These are phyloP conservation scores for Scaptomyza parva DNA, from an alignment of 2,888 invertebrate genomes.

Conservation along the genomic window DNA sequence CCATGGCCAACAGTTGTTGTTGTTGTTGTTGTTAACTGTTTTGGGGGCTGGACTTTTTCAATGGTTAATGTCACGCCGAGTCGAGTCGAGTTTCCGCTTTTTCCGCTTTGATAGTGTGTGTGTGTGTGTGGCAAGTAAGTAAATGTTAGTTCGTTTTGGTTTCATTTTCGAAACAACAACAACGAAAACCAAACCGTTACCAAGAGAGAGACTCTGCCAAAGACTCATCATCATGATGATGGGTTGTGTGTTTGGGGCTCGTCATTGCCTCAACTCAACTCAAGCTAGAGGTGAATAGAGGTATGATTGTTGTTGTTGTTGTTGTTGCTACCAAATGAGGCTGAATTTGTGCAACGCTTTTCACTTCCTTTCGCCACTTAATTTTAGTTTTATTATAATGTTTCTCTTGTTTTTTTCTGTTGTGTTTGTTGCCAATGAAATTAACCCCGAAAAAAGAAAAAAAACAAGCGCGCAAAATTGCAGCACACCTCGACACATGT, in stretches of 20 bases:
- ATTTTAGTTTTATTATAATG: constrained; percentile 56
- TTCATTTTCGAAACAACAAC: constrained; percentile 47
- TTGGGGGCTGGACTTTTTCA: constrained; percentile 30
- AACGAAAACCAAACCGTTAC: too few species aligned
- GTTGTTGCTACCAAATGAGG: constrained; percentile 1
- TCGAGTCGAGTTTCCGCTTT: constrained; percentile 61
- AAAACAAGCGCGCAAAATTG: constrained; percentile 50
- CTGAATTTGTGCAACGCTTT: constrained; percentile 49
- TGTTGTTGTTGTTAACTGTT: constrained; percentile 20
- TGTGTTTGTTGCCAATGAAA: constrained; percentile 43
- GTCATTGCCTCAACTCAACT: background rate
- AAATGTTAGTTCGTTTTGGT: constrained; percentile 50
- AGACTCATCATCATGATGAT: constrained; percentile 18
- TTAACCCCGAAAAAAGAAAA: constrained; percentile 45
- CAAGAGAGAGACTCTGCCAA: background rate
- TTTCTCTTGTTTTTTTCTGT: constrained; percentile 9
- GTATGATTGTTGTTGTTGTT: background rate
- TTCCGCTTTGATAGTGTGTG: too few species aligned
- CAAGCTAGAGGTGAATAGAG: background rate
- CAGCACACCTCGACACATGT: constrained; percentile 19
- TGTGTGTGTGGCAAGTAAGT: too few species aligned
- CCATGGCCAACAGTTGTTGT: constrained; percentile 30
- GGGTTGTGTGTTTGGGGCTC: background rate
- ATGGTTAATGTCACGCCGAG: constrained; percentile 65
- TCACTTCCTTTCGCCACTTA: constrained; percentile 73